Conservation (phyloP, 2,888 invertebrate genomes). For the Chrysolina haemoptera region DNA sequence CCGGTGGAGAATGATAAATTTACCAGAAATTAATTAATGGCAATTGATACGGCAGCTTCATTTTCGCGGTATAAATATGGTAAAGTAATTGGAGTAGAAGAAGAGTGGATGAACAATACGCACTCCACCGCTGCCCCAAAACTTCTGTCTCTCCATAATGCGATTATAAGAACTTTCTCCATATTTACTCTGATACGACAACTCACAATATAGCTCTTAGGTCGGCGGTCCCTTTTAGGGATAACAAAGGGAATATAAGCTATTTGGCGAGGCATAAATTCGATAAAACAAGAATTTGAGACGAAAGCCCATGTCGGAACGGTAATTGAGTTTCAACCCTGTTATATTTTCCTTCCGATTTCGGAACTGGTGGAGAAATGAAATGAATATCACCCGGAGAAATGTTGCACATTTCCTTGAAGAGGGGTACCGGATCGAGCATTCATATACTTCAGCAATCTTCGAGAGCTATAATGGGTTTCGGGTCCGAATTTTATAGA, state of each 20-base stretch:
- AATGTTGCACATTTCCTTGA: background rate
- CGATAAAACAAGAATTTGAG: constrained; percentile 17
- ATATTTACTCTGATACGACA: constrained; percentile 21
- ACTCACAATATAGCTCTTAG: constrained; percentile 20
- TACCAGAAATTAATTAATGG: too few relatives aligned
- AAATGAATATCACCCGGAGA: constrained; percentile 1
- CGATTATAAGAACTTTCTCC: constrained; percentile 13
- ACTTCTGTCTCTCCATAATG: background rate
- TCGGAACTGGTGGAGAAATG: background rate
- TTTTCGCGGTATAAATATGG: too few relatives aligned
- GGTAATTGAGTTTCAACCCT: constrained; percentile 16
- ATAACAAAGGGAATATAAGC: constrained; percentile 17
- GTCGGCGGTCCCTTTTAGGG: constrained; percentile 13
- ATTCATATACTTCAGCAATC: background rate
- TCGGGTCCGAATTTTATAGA: background rate
- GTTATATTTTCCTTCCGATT: constrained; percentile 15
- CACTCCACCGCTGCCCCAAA: background rate
- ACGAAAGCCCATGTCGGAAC: constrained; percentile 16
- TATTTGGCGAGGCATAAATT: constrained; percentile 6
- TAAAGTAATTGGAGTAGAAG: background rate
- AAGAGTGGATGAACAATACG: background rate
- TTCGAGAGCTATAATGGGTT: background rate
- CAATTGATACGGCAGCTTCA: too few relatives aligned
- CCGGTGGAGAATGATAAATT: too few relatives aligned
- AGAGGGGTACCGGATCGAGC: background rate